phyloP scores from a whole-genome alignment of 2,888 invertebrate genomes.

The Heliconius erato region DNA sequence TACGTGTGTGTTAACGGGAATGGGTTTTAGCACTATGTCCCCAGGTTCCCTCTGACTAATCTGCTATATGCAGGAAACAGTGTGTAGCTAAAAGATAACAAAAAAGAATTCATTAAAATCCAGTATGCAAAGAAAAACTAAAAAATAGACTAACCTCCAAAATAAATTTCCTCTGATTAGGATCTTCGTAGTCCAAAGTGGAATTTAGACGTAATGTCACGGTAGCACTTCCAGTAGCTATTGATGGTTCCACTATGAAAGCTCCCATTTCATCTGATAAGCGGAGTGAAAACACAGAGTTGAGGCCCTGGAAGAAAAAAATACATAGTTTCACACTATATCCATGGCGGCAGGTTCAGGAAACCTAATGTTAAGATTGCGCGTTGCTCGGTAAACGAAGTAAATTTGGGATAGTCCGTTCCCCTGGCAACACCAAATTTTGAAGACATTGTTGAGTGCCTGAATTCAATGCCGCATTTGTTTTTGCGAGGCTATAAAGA shows the following conservation, averaged over 20 bases:
- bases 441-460: too few relatives aligned
- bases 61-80: too few relatives aligned
- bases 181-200: constrained; percentile 95
- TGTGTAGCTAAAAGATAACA: neutral
- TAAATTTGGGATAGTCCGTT: too few relatives aligned
- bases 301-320: constrained; percentile 87
- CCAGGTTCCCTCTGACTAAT: too few relatives aligned
- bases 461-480: neutral
- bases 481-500: neutral
- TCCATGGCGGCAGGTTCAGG: too few relatives aligned
- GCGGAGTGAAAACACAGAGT: constrained; percentile 92
- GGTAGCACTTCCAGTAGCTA: constrained; percentile 92
- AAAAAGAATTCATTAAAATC: neutral
- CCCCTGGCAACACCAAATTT: too few relatives aligned
- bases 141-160: constrained; percentile 86
- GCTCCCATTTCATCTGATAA: constrained; percentile 93
- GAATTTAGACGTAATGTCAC: constrained; percentile 93
- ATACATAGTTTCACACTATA: neutral
- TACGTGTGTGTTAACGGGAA: too few relatives aligned
- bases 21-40: too few relatives aligned
- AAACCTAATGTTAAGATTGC: too few relatives aligned
- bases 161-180: constrained; percentile 96
- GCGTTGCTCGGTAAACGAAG: too few relatives aligned
- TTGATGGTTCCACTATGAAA: constrained; percentile 93
- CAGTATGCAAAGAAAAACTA: neutral